A percentile compares a stretch with the other conserved stretches of the same genome.
These are phyloP conservation scores for Hyles vespertilio DNA, from an alignment of 1,140 invertebrate genomes.

Conservation along the genomic window DNA sequence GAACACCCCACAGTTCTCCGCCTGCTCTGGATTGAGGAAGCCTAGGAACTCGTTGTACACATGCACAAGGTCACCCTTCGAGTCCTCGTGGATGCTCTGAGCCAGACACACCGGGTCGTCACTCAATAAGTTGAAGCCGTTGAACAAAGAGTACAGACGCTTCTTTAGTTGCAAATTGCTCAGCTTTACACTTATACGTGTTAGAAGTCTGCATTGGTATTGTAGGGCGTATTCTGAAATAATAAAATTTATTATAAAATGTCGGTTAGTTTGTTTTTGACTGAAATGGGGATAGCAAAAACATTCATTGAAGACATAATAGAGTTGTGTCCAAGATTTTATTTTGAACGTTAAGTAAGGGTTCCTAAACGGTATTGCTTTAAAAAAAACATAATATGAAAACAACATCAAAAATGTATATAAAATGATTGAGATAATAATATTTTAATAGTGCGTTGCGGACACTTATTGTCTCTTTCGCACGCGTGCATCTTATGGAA, in stretches of 20 bases:
- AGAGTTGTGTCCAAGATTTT: too few species aligned
- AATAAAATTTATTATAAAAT: neutral
- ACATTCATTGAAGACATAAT: too few species aligned
- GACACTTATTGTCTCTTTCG: too few species aligned
- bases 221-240: slow-evolving; percentile 35
- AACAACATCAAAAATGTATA: too few species aligned
- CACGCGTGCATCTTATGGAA: too few species aligned
- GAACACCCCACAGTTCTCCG: slow-evolving; percentile 39
- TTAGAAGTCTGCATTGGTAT: slow-evolving; percentile 35
- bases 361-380: too few species aligned
- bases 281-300: too few species aligned
- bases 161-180: slow-evolving; percentile 26
- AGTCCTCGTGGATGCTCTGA: slow-evolving; percentile 19
- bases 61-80: slow-evolving; percentile 31
- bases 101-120: slow-evolving; percentile 31
- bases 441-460: too few species aligned
- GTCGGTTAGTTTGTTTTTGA: too few species aligned
- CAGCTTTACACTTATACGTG: slow-evolving; percentile 11
- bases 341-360: too few species aligned
- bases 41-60: slow-evolving; percentile 49
- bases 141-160: slow-evolving; percentile 21
- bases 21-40: slow-evolving; percentile 53
- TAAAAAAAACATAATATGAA: too few species aligned
- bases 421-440: too few species aligned
- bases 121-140: slow-evolving; percentile 26